These are phyloP conservation scores for Xestoiulus laeticollis DNA, from an alignment of 2,888 invertebrate genomes.

Conservation along the genomic window DNA sequence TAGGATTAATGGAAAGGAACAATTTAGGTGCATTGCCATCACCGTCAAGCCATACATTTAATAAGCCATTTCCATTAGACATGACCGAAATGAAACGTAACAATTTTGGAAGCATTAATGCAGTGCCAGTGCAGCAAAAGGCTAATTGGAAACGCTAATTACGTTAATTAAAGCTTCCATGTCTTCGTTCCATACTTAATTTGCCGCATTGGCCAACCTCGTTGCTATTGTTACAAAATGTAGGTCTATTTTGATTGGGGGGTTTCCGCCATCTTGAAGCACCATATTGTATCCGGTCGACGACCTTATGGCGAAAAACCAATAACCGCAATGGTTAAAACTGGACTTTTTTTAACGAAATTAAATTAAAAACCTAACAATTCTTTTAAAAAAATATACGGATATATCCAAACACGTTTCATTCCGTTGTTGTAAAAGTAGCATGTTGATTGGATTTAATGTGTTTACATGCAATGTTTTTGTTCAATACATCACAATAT, in stretches of 20 bases:
- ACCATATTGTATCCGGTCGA: not conserved
- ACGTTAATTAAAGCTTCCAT: not conserved
- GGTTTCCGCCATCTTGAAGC: not conserved
- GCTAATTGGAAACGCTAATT: conserved; percentile 27
- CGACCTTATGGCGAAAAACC: no score
- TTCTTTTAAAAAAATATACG: not conserved
- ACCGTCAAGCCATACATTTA: not conserved
- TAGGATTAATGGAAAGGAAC: not conserved
- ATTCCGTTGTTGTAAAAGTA: no score
- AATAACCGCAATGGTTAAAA: not conserved
- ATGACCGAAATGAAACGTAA: not conserved
- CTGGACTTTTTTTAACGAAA: not conserved
- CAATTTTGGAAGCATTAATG: not conserved
- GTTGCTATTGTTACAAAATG: not conserved
- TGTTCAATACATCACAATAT: no score
- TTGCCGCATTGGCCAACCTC: not conserved
- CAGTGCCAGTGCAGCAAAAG: not conserved
- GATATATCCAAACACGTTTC: not conserved
- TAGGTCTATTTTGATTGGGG: no score
- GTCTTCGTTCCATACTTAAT: not conserved
- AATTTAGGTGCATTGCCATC: not conserved
- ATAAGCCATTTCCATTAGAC: not conserved
- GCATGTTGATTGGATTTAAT: not conserved
- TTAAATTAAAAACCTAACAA: not conserved
- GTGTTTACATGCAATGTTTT: no score